Percentiles rank a stretch among this genome's conserved stretches.
Evolutionary conservation across 2,113 vertebrate species (phyloP).

Genomic region (Stomatorhinus ivindoensis): DNA sequence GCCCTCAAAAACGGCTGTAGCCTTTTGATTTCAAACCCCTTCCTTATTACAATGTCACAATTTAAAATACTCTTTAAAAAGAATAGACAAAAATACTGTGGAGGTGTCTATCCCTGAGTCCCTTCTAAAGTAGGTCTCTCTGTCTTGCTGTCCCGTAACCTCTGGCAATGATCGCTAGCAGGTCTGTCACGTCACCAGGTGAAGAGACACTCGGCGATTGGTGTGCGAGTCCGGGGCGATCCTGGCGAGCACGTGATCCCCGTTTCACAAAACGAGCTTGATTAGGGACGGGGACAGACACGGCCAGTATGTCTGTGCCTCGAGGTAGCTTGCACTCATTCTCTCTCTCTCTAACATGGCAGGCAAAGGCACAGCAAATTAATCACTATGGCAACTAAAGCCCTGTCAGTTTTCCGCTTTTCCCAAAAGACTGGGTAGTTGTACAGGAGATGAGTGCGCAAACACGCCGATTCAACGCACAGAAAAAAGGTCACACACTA

Average conservation of each 20-base stretch:
- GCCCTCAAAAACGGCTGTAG: neutral
- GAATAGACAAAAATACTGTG: neutral
- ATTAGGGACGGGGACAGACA: neutral
- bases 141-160: neutral
- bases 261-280: neutral
- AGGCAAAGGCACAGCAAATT: neutral
- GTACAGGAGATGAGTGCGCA: neutral
- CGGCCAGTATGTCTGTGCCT: neutral
- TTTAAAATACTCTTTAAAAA: neutral
- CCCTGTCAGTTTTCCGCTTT: neutral
- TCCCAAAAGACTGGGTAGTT: neutral
- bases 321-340: neutral
- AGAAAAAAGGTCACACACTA: neutral
- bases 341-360: neutral
- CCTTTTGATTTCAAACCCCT: neutral
- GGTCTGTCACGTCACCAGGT: neutral
- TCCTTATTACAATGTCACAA: neutral
- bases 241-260: neutral
- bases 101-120: neutral
- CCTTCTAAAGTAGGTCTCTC: neutral
- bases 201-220: neutral
- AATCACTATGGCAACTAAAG: constrained; percentile 7
- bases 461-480: neutral
- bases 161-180: neutral
- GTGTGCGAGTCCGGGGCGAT: neutral